phyloP scores from a whole-genome alignment of 2,113 vertebrate species.

The Lanius collurio region DNA sequence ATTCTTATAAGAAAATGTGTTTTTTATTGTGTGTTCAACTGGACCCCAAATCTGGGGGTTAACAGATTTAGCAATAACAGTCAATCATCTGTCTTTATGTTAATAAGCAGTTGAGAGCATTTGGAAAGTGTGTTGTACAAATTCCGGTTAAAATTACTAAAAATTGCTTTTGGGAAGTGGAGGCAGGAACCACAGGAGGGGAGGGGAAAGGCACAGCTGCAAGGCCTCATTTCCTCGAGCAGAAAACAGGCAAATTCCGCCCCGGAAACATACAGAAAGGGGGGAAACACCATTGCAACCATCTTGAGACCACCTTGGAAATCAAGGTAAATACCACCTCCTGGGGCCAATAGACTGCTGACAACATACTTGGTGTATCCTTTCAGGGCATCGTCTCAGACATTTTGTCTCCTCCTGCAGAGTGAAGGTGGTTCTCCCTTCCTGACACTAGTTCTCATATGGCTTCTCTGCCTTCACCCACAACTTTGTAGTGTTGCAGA shows the following conservation, averaged over 20 bases:
- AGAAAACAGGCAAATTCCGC: neutral
- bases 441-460: neutral
- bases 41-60: neutral
- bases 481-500: neutral
- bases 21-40: neutral
- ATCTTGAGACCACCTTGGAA: neutral
- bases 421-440: neutral
- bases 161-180: neutral
- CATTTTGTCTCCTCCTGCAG: neutral
- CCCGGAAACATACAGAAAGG: neutral
- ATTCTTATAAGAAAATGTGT: neutral
- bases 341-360: neutral
- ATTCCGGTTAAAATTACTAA: neutral
- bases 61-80: neutral
- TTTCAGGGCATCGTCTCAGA: neutral
- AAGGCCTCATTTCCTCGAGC: neutral
- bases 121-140: neutral
- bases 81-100: neutral
- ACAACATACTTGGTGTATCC: neutral
- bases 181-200: neutral
- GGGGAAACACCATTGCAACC: neutral
- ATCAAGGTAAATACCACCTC: neutral
- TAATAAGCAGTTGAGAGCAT: neutral
- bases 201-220: neutral
- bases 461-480: neutral